phyloP scores from a whole-genome alignment of 2,797 vertebrate genomes.

The Brotula barbata region DNA sequence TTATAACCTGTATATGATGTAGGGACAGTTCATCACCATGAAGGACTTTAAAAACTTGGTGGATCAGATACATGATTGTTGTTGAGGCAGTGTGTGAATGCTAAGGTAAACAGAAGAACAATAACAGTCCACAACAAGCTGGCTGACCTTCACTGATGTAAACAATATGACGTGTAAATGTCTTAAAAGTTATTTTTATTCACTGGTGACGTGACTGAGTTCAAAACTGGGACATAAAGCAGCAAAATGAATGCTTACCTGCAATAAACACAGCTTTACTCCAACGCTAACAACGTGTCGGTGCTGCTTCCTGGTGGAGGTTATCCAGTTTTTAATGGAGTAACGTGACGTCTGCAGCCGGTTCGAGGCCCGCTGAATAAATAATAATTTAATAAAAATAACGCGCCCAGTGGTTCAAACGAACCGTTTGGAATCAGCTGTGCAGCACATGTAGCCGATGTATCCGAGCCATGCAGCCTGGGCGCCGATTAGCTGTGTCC shows the following conservation, averaged over 20 bases:
- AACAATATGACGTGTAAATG: not conserved
- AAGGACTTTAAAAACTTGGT: too few relatives aligned
- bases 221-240: not conserved
- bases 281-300: not conserved
- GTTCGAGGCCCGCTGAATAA: not conserved
- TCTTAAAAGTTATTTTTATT: not conserved
- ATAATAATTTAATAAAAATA: not conserved
- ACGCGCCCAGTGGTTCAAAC: not conserved
- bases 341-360: not conserved
- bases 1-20: too few relatives aligned
- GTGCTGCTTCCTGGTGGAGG: not conserved
- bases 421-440: not conserved
- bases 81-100: not conserved
- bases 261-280: not conserved
- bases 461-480: not conserved
- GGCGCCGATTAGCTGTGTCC: not conserved
- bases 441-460: not conserved
- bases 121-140: not conserved
- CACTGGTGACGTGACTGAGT: not conserved
- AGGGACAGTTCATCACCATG: too few relatives aligned
- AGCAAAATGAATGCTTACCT: conserved; percentile 1
- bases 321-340: not conserved
- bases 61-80: not conserved
- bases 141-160: conserved; percentile 12
- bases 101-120: not conserved